Base-by-base conservation (phyloP, 2,888 invertebrate species). In the Seladonia tumulorum region DNA sequence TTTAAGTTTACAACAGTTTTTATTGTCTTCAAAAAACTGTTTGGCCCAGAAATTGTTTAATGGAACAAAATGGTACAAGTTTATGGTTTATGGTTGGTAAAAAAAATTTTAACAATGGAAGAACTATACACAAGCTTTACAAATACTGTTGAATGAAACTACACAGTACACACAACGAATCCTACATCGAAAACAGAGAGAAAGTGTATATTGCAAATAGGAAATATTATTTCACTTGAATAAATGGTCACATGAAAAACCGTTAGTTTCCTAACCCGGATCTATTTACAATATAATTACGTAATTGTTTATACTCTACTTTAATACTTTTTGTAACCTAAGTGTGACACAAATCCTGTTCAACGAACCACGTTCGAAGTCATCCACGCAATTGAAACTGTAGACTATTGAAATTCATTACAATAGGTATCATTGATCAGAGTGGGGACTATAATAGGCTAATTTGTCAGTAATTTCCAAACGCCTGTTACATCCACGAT, bases 321-420 rank as follows among this genome's bases (percentile, higher is more conserved):
- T 57, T 10, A 12, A n/a, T n/a, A n/a, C 4, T n/a, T 57, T 57
- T n/a, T 1, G n/a, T n/a, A 57, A 12, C 3, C 10, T 10, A 57
- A n/a, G 8, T 35, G 18, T 8, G 18, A 35, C 35, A 68, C 63
- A 83, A 63, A 81, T 81, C 63, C 74, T 74, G 35, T 42, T 66
- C 77, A 71, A 45, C 22, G 76, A 87, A 85, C 78, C 66, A 81
- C 74, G 60, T 81, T 72, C 42, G 60, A 68, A n/a, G 57, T n/a
- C 29, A 76, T 63, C 70, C 73, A 73, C 57, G 53, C 82, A 80
- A 77, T 73, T 75, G 80, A 86, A 82, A 63, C 66, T 63, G 71
- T 60, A 72, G 66, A 76, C 77, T 77, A 85, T 86, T 84, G 75
- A 74, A 81, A 60, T 87, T 77, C 79, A 87, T 88, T 83, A 87